A percentile compares a stretch with the other conserved stretches of the same genome.
Conservation (phyloP, 1,140 invertebrate genomes). For the Zelostemma sp. region DNA sequence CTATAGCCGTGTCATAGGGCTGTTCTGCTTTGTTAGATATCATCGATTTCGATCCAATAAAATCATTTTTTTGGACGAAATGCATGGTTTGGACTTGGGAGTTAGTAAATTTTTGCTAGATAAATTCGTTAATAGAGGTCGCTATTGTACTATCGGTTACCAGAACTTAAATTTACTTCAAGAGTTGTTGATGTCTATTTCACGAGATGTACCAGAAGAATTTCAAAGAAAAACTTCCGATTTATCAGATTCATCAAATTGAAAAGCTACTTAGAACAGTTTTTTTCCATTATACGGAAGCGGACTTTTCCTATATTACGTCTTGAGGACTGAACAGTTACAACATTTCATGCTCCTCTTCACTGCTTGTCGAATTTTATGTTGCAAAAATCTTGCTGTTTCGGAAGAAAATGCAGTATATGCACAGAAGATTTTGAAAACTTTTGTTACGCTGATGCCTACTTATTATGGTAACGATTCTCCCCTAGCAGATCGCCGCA, state of each 20-base stretch:
- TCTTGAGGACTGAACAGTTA: too few species aligned
- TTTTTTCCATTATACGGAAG: too few species aligned
- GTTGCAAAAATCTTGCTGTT: constrained; percentile 17
- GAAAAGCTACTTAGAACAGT: too few species aligned
- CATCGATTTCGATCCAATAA: constrained; percentile 17
- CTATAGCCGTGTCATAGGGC: too few species aligned
- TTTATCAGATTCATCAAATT: constrained; percentile 8
- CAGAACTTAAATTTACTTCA: too few species aligned
- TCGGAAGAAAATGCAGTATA: constrained; percentile 12
- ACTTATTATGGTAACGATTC: constrained; percentile 29
- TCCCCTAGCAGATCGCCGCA: too few species aligned
- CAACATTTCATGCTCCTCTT: constrained; percentile 46
- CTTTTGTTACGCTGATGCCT: constrained; percentile 43
- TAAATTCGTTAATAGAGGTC: constrained; percentile 4
- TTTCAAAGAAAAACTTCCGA: constrained; percentile 29
- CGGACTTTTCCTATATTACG: too few species aligned
- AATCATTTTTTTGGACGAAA: constrained; percentile 25
- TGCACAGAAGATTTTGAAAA: constrained; percentile 34
- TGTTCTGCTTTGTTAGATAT: constrained; percentile 25
- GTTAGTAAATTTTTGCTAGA: constrained; percentile 13
- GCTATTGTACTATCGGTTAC: constrained; percentile 1
- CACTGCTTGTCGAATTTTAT: constrained; percentile 37
- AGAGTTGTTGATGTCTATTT: constrained; percentile 7
- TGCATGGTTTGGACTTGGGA: constrained; percentile 27
- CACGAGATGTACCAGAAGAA: constrained; percentile 19